These are phyloP conservation scores for Steinernema hermaphroditum DNA, from an alignment of 2,888 invertebrate genomes.

Conservation along the genomic window DNA sequence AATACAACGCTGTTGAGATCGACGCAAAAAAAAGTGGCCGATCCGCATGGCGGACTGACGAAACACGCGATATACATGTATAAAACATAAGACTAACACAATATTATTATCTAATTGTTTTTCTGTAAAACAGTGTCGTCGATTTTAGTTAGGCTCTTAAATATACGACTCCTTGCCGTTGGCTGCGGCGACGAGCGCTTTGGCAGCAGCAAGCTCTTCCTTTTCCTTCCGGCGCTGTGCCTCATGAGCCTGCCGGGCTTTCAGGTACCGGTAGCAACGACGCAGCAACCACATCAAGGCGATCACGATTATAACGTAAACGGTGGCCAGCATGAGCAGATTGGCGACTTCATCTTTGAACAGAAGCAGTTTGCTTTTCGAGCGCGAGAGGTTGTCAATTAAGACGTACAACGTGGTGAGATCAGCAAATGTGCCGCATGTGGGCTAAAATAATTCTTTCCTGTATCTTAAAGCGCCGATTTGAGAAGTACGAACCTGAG, in stretches of 20 bases:
- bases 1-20: conserved; percentile 10
- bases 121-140: conserved; percentile 14
- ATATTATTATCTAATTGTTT: not conserved
- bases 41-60: too few relatives aligned
- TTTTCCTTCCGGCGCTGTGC: conserved; percentile 32
- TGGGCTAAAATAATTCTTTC: conserved; percentile 29
- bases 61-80: too few relatives aligned
- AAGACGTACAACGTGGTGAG: conserved; percentile 36
- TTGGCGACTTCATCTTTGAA: conserved; percentile 22
- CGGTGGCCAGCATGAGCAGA: conserved; percentile 11
- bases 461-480: not conserved
- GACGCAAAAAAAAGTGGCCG: not conserved
- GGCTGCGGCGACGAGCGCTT: not conserved
- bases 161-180: conserved; percentile 9
- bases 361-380: conserved; percentile 14
- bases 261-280: conserved; percentile 32
- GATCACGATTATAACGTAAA: conserved; percentile 32
- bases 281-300: conserved; percentile 34
- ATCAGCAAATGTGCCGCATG: conserved; percentile 38
- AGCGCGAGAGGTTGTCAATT: conserved; percentile 30
- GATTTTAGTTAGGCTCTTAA: too few relatives aligned
- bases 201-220: conserved; percentile 10
- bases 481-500: conserved; percentile 35
- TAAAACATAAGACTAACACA: too few relatives aligned
- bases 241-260: conserved; percentile 36